Conservation (phyloP, 1,140 invertebrate species). For the Magallana gigas region DNA sequence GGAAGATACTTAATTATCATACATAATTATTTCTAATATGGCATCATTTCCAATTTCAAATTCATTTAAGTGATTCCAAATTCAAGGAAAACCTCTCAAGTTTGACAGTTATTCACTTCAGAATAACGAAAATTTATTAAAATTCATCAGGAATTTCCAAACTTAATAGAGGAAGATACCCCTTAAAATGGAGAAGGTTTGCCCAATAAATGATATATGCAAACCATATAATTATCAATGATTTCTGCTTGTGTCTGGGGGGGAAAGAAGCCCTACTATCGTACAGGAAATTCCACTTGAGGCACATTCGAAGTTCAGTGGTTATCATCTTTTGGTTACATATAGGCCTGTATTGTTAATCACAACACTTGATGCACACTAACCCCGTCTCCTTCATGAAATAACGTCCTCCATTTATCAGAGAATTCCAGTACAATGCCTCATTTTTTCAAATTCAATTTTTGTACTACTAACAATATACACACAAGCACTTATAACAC, state of each 20-base stretch:
- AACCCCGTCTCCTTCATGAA: not conserved
- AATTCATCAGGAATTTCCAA: constrained; percentile 25
- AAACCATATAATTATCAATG: constrained; percentile 24
- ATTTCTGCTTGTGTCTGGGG: not conserved
- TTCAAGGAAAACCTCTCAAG: constrained; percentile 27
- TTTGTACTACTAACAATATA: no score
- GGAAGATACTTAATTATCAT: no score
- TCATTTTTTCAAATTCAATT: not conserved
- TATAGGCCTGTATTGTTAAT: constrained; percentile 8
- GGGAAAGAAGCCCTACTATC: not conserved
- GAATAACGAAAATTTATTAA: not conserved
- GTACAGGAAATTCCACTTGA: constrained; percentile 25
- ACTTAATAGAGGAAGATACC: not conserved
- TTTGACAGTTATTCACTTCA: not conserved
- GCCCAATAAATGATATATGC: not conserved
- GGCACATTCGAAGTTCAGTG: not conserved
- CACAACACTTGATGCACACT: constrained; percentile 11
- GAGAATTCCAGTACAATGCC: not conserved
- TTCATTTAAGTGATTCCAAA: not conserved
- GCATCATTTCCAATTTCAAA: no score
- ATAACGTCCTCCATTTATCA: not conserved
- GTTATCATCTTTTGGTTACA: constrained; percentile 19
- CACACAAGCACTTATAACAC: no score
- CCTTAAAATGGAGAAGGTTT: not conserved
- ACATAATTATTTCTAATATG: no score